phyloP scores from a whole-genome alignment of 2,113 vertebrate genomes.

The Acrocephalus arundinaceus region DNA sequence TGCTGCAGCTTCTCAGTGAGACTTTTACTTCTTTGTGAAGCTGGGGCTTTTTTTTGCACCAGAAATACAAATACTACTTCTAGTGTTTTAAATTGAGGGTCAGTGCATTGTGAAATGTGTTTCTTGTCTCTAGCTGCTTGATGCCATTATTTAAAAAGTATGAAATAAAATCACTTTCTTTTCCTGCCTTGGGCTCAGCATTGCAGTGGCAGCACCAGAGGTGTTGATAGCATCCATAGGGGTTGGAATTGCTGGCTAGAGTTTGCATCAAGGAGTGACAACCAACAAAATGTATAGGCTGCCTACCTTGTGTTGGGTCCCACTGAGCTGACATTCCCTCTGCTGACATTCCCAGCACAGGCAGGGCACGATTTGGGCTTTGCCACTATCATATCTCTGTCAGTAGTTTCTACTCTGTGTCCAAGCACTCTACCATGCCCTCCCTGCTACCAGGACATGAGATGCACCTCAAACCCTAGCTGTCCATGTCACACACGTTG shows the following conservation, averaged over 20 bases:
- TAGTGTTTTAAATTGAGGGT: background rate
- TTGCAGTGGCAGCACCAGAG: background rate
- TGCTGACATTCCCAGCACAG: background rate
- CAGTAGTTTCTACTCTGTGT: background rate
- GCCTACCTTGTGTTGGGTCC: background rate
- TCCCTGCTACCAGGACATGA: background rate
- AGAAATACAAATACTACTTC: background rate
- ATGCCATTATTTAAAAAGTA: background rate
- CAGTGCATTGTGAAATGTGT: background rate
- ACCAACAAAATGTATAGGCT: background rate
- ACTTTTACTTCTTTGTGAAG: background rate
- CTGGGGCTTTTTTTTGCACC: background rate
- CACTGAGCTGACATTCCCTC: background rate
- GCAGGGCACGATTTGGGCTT: background rate
- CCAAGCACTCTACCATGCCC: background rate
- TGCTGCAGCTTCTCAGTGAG: background rate
- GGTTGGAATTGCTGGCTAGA: background rate
- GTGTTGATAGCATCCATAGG: background rate
- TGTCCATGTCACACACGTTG: accelerated
- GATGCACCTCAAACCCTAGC: background rate
- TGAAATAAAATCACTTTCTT: background rate
- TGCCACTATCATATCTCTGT: background rate
- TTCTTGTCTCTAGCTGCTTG: background rate
- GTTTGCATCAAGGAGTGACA: background rate
- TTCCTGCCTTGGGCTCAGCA: background rate